These are phyloP conservation scores for Sphaerodactylus townsendi DNA, from an alignment of 2,113 vertebrate genomes.

Conservation along the genomic window DNA sequence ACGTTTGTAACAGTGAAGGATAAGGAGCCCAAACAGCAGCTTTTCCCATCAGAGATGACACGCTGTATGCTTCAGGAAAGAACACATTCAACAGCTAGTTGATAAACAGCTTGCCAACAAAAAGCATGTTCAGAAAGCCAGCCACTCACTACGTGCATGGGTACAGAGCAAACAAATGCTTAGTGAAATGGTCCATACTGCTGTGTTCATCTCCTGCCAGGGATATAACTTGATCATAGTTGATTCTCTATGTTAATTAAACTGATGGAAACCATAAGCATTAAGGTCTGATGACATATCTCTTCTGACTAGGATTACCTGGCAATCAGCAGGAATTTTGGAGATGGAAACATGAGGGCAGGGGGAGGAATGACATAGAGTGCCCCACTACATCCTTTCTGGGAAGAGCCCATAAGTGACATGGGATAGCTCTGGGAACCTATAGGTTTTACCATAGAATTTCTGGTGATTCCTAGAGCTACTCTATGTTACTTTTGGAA, in stretches of 20 bases:
- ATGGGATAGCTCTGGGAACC: too few species aligned
- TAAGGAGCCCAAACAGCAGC: slow-evolving; percentile 47
- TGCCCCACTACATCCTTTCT: too few species aligned
- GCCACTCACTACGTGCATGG: slow-evolving; percentile 1
- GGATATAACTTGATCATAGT: neutral
- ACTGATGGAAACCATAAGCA: neutral
- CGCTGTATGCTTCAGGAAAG: slow-evolving; percentile 47
- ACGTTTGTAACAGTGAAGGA: slow-evolving; percentile 58
- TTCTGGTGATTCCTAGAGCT: too few species aligned
- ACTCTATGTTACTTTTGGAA: too few species aligned
- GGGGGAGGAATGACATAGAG: too few species aligned
- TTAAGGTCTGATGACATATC: neutral
- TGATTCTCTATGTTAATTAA: neutral
- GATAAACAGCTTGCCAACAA: slow-evolving; percentile 56
- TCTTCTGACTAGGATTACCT: too few species aligned
- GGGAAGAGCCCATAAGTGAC: too few species aligned
- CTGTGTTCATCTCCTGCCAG: neutral
- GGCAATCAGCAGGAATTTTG: too few species aligned
- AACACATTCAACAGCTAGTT: slow-evolving; percentile 51
- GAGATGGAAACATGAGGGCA: too few species aligned
- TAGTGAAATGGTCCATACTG: neutral
- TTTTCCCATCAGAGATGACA: slow-evolving; percentile 60
- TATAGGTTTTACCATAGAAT: too few species aligned
- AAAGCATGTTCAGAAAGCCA: slow-evolving; percentile 30
- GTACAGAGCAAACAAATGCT: slow-evolving; percentile 6